Conservation (phyloP, 2,113 vertebrate genomes). For the Typhlomys cinereus region DNA sequence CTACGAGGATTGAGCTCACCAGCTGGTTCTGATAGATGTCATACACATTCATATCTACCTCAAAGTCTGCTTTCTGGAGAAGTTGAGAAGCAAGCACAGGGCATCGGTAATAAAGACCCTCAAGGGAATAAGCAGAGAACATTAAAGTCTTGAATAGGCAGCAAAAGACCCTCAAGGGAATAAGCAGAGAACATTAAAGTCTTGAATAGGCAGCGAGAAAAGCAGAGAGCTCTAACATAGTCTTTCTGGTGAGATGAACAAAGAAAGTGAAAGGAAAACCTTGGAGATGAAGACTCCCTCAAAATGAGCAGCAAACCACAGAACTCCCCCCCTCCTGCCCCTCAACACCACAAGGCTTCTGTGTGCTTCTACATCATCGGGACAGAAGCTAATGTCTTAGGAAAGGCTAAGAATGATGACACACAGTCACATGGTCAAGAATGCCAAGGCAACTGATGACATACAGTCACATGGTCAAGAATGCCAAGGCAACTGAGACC, state of each 20-base stretch:
- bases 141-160: background rate
- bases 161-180: background rate
- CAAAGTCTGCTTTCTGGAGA: background rate
- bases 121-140: background rate
- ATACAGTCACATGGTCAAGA: background rate
- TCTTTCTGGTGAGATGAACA: background rate
- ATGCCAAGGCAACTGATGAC: background rate
- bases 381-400: conserved; percentile 24
- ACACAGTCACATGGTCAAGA: background rate
- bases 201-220: background rate
- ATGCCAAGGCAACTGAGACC: background rate
- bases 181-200: background rate
- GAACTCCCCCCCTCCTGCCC: background rate
- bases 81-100: background rate
- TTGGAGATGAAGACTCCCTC: background rate
- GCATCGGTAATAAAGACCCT: background rate
- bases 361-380: conserved; percentile 6
- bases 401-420: background rate
- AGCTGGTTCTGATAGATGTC: conserved; percentile 1
- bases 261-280: background rate
- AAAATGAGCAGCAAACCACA: conserved; percentile 1
- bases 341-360: background rate
- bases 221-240: background rate
- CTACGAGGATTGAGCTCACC: background rate
- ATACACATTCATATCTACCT: background rate